phyloP scores from a whole-genome alignment of 2,888 invertebrate species.

The Agrotis clavis region DNA sequence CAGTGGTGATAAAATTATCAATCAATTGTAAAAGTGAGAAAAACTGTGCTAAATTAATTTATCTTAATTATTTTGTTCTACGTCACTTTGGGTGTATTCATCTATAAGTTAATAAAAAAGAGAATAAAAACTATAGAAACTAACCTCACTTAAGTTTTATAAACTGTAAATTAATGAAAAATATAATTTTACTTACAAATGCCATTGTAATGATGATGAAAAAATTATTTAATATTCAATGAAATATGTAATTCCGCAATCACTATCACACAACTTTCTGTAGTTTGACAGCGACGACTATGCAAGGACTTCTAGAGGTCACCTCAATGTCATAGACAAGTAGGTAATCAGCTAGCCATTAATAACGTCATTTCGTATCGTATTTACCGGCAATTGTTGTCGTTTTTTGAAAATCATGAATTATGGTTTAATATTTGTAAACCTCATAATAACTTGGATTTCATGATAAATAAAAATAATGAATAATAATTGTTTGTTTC shows the following conservation, averaged over 20 bases:
- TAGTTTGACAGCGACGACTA: slow-evolving; percentile 79
- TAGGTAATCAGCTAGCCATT: slow-evolving; percentile 68
- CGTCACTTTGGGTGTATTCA: not conserved
- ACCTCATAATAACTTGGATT: not conserved
- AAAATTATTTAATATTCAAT: slow-evolving; percentile 14
- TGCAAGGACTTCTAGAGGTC: slow-evolving; percentile 83
- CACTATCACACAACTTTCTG: slow-evolving; percentile 51
- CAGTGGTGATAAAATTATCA: not conserved
- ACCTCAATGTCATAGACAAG: slow-evolving; percentile 83
- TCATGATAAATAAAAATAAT: not conserved
- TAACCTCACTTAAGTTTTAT: slow-evolving; percentile 42
- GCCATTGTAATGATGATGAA: slow-evolving; percentile 69
- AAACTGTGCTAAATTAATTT: not conserved
- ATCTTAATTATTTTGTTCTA: not conserved
- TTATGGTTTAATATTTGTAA: not conserved
- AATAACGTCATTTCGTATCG: slow-evolving; percentile 50
- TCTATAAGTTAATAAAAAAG: not conserved
- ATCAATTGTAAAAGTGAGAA: not conserved
- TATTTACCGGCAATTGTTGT: slow-evolving; percentile 26
- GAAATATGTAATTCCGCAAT: slow-evolving; percentile 29
- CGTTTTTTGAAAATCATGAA: slow-evolving; percentile 25
- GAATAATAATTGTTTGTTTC: not conserved
- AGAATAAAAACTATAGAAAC: slow-evolving; percentile 26
- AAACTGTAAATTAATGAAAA: not conserved
- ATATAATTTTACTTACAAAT: slow-evolving; percentile 74